Base-by-base conservation (phyloP, 2,113 vertebrate species). In the Oryctolagus cuniculus region DNA sequence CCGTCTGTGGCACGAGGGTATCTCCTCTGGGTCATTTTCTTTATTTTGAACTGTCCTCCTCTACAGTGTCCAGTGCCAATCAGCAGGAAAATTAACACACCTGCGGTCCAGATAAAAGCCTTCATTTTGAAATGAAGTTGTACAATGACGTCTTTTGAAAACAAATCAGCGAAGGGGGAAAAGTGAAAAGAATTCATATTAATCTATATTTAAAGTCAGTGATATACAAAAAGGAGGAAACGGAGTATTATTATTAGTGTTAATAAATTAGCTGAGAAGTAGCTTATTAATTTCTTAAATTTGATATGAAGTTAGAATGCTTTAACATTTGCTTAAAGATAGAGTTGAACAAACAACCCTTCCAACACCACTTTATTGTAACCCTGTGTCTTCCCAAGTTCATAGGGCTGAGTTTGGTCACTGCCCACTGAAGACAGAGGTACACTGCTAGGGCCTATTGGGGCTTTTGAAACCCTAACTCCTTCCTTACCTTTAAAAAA, bases 81-180 rank as follows among this genome's bases (percentile, higher is more conserved):
- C 86, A 98, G 97, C 89, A 99, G 97, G 95, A 98, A 98, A 94
- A 99, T 84, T n/a, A 99, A 88, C 38, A 98, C 96, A 36, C 98
- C 98, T 95, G 99, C 87, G 96, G 98, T 98, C 99, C 99, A 99
- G 91, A 97, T 97, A 95, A 98, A 34, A 95, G 98, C 96, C 98
- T 98, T 98, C 99, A 99, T 99, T 96, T 95, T 97, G 93, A 55
- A 93, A 73, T 78, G 66, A 55, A 70, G 86, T 95, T 90, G 80
- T 70, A 63, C 49, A 75, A 0, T 55, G 86, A 27, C 0, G 15
- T 15, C 96, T 97, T 87, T 80, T 72, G 61, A 93, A 93, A 94
- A 64, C 85, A 94, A n/a, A 85, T 96, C 94, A 70, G 7, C 36
- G 38, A 89, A 97, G 78, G 74, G 44, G 81, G 67, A 73, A 73